Percentiles rank a stretch among this genome's conserved stretches.
These are phyloP conservation scores for Ptychobarbus kaznakovi DNA, from an alignment of 2,797 vertebrate genomes.

Conservation along the genomic window DNA sequence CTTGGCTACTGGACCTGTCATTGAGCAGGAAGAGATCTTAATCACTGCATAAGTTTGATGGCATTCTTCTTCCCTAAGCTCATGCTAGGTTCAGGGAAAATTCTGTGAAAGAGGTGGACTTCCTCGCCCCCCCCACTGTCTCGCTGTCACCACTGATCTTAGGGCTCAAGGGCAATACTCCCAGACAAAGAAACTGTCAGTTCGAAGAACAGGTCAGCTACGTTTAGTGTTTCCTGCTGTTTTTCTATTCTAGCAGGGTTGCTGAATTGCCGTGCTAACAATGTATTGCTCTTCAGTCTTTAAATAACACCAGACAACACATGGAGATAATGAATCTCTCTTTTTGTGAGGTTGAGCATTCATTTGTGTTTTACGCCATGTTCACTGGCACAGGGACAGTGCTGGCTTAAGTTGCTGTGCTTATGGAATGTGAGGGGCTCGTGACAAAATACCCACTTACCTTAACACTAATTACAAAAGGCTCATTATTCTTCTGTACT, in stretches of 20 bases:
- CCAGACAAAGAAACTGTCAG: constrained; percentile 43
- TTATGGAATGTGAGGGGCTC: constrained; percentile 61
- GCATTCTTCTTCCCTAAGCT: constrained; percentile 62
- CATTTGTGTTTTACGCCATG: constrained; percentile 46
- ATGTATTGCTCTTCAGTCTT: constrained; percentile 27
- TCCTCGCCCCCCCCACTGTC: constrained; percentile 1
- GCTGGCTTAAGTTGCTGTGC: constrained; percentile 52
- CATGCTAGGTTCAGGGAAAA: constrained; percentile 40
- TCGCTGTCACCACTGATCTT: constrained; percentile 43
- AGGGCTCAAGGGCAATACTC: constrained; percentile 34
- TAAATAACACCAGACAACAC: constrained; percentile 44
- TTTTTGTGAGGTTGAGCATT: constrained; percentile 39
- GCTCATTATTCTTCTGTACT: constrained; percentile 63
- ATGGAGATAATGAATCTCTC: constrained; percentile 39
- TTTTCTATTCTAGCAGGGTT: constrained; percentile 7
- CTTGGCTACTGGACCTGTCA: constrained; percentile 60
- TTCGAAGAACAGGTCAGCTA: constrained; percentile 21
- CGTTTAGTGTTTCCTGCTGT: constrained; percentile 11
- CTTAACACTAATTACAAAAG: constrained; percentile 66
- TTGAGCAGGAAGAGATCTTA: constrained; percentile 65
- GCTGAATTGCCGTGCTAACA: constrained; percentile 24
- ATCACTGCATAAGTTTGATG: constrained; percentile 60
- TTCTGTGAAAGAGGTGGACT: constrained; percentile 51
- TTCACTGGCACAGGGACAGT: constrained; percentile 43
- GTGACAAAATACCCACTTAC: constrained; percentile 65